Evolutionary conservation across 2,797 vertebrate species (phyloP).

Genomic region (Siniperca undulata): DNA sequence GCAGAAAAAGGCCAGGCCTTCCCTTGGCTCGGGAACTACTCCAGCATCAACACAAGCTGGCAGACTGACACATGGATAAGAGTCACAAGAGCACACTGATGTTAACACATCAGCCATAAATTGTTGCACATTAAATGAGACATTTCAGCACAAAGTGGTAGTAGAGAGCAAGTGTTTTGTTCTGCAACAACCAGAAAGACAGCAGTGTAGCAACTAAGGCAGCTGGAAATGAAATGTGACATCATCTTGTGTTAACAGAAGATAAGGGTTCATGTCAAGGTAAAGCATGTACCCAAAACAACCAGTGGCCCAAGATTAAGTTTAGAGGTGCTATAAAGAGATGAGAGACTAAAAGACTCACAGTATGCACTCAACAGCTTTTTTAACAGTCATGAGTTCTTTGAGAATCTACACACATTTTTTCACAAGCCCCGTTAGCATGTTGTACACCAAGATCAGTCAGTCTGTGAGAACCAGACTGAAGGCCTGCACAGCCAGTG

Average conservation of each 20-base stretch:
- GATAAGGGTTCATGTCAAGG: conserved; percentile 16
- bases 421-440: conserved; percentile 32
- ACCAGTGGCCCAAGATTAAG: conserved; percentile 39
- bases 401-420: conserved; percentile 18
- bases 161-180: conserved; percentile 16
- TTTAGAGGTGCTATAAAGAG: conserved; percentile 53
- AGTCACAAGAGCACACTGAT: conserved; percentile 46
- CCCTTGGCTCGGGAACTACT: conserved; percentile 33
- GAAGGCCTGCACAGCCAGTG: conserved; percentile 15
- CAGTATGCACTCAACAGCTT: conserved; percentile 33
- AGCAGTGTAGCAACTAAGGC: background rate
- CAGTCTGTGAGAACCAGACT: conserved; percentile 36
- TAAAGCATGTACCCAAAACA: conserved; percentile 12
- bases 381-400: conserved; percentile 33
- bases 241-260: conserved; percentile 32
- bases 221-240: conserved; percentile 27
- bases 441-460: conserved; percentile 5
- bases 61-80: conserved; percentile 41
- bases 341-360: conserved; percentile 38
- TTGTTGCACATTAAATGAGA: conserved; percentile 35
- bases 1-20: conserved; percentile 23
- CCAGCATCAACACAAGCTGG: conserved; percentile 53
- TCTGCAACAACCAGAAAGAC: conserved; percentile 16
- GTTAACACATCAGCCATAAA: conserved; percentile 46
- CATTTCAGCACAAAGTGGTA: conserved; percentile 4